phyloP scores from a whole-genome alignment of 2,888 invertebrate species.

The Agrochola lychnidis region DNA sequence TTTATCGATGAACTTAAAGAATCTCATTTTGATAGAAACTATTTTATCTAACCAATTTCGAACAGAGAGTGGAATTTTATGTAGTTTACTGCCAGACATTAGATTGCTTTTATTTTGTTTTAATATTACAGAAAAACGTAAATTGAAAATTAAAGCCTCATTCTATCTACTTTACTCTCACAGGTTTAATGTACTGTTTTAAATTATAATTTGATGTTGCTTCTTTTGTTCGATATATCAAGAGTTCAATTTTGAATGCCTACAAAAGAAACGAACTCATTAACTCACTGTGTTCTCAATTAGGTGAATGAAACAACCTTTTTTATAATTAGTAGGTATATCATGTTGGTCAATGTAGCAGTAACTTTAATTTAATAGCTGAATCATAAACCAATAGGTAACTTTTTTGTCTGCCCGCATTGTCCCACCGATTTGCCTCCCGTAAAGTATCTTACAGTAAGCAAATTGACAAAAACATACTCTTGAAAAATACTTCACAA shows the following conservation, averaged over 20 bases:
- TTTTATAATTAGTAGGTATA: too few relatives aligned
- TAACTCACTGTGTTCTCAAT: too few relatives aligned
- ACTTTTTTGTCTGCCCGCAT: too few relatives aligned
- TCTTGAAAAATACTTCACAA: neutral
- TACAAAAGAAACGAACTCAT: neutral
- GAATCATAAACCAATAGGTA: too few relatives aligned
- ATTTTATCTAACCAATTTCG: constrained; percentile 18
- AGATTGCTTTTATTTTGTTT: constrained; percentile 12
- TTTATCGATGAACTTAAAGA: constrained; percentile 52
- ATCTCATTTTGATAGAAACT: constrained; percentile 10
- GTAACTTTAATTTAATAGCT: too few relatives aligned
- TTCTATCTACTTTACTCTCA: neutral
- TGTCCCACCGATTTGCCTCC: too few relatives aligned
- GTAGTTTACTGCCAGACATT: neutral
- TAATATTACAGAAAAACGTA: neutral
- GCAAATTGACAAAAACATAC: neutral
- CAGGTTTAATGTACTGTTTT: neutral
- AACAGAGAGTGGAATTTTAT: constrained; percentile 4
- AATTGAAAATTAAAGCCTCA: neutral
- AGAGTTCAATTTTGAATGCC: neutral
- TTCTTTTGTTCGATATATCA: too few relatives aligned
- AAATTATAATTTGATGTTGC: neutral
- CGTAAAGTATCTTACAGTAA: too few relatives aligned
- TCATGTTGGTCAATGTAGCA: too few relatives aligned
- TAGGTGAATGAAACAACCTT: too few relatives aligned